Base-by-base conservation (phyloP, 2,888 invertebrate species). In the Agonopterix arenella region DNA sequence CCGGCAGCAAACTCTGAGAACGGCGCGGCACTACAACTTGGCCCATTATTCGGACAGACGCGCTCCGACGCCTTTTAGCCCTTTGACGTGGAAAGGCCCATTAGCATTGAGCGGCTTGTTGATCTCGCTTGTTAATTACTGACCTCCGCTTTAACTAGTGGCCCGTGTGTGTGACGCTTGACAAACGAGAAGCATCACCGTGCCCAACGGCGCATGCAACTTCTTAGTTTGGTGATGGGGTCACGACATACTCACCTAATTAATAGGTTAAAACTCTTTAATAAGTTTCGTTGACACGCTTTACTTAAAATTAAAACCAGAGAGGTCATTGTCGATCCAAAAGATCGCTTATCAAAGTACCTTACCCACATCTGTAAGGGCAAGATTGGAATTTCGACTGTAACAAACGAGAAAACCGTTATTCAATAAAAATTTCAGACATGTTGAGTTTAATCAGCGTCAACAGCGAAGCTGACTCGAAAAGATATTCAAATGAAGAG, bases 71-170 rank as follows among this genome's bases (percentile, higher is more conserved):
- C 84, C 81, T 84, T 80, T 82, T 77, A 81, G 82, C 81, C 79
- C 82, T 86, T 86, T 88, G 84, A 86, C 85, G 84, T 82, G 72
- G 80, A 83, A 81, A 79, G 76, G 77, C 73, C 84, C 84, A 88
- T 86, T 88, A 89, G 80, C 82, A 83, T 82, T 71, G 78, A 79
- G 78, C 74, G 75, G 80, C 83, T 83, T 79, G 84, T 86, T 84
- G 84, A 86, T 85, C 86, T 76, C 79, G 71, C 68, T 73, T 68
- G 80, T 80, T 86, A 88, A 86, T 86, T 85, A 84, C 79, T 81
- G 80, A 83, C 83, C 82, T 76, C 71, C 67, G 70, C 70, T 75
- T 68, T 70, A 76, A 73, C 76, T 66, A 73, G 71, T 73, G 73
- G 70, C 70, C 68, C 73, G 68, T 64, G 62, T 61, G 62, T 28